Base-by-base conservation (phyloP, 1,140 invertebrate genomes). In the Zaprionus ghesquierei region DNA sequence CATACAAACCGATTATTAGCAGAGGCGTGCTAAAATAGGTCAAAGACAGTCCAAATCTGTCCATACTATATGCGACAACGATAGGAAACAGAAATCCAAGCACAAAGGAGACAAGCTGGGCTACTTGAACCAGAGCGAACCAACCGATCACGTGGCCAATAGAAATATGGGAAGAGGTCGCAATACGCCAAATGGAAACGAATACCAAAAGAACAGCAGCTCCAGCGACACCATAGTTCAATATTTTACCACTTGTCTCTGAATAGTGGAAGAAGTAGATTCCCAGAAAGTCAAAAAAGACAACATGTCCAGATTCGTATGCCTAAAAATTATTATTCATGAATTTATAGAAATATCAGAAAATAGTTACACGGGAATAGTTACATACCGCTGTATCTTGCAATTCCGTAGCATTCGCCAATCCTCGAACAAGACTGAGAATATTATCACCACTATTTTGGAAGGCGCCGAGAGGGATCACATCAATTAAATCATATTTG, bases 371-470 rank as follows among this genome's bases (percentile, higher is more conserved):
- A 91, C 6, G 3, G 3, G 15, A 46, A 3, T 20, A 18, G 79
- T 65, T 3, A 33, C 96, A 95, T 77, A 96, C 93, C 68, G 77
- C 71, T 22, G 90, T 80, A 68, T 94, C 90, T 1, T 93, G 91
- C 50, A 95, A 90, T 89, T 95, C 93, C 41, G 94, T 90, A 2
- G 94, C 94, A 55, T 93, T 93, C 0, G 94, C 94, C 74, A 97
- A 93, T 22, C 94, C 93, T 56, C 93, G 91, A 0, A 95, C 92
- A 15, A 97, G 82, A 13, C 95, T 94, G 27, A 97, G 91, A 51
- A 97, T 93, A 87, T 96, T 96, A 75, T 96, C 95, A 54, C 96
- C 97, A 51, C 96, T 96, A 79, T 96, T 93, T 92, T 98, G 97
- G 23, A 98, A 93, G 4, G 96, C 95, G 1, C 96, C 97, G 3